Evolutionary conservation across 2,888 invertebrate species (phyloP).

Genomic region (Melanchra persicariae): DNA sequence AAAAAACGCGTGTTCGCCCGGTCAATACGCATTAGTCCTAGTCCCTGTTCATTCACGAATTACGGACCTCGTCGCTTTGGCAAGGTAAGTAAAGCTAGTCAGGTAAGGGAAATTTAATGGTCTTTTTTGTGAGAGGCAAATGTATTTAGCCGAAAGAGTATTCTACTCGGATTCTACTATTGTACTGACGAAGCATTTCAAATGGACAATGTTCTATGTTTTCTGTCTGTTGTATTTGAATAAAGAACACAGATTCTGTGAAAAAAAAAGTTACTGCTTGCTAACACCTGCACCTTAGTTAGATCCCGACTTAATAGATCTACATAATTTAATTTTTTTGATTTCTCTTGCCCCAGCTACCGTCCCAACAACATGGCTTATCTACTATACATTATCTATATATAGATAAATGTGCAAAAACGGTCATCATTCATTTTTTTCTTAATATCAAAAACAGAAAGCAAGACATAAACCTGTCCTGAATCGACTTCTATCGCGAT

Average conservation of each 20-base stretch:
- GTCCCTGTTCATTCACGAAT: slow-evolving; percentile 51
- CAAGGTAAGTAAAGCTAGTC: background rate
- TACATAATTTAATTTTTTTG: too few species aligned
- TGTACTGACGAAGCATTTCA: slow-evolving; percentile 6
- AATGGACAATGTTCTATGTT: background rate
- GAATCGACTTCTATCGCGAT: too few species aligned
- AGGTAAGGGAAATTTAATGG: slow-evolving; percentile 22
- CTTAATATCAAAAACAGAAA: too few species aligned
- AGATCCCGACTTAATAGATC: too few species aligned
- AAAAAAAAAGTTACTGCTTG: background rate
- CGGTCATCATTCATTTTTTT: too few species aligned
- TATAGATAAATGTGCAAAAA: too few species aligned
- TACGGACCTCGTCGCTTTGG: slow-evolving; percentile 33
- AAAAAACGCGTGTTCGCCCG: slow-evolving; percentile 31
- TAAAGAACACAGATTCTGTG: background rate
- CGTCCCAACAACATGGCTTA: too few species aligned
- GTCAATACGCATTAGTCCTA: slow-evolving; percentile 51
- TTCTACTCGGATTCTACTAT: background rate
- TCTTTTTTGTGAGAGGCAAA: slow-evolving; percentile 23
- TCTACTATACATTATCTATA: too few species aligned
- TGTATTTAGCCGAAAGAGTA: slow-evolving; percentile 35
- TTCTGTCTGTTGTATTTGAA: background rate
- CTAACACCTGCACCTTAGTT: too few species aligned
- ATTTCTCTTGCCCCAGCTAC: too few species aligned
- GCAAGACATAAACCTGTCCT: too few species aligned